phyloP scores from a whole-genome alignment of 2,888 invertebrate species.

The Patella depressa region DNA sequence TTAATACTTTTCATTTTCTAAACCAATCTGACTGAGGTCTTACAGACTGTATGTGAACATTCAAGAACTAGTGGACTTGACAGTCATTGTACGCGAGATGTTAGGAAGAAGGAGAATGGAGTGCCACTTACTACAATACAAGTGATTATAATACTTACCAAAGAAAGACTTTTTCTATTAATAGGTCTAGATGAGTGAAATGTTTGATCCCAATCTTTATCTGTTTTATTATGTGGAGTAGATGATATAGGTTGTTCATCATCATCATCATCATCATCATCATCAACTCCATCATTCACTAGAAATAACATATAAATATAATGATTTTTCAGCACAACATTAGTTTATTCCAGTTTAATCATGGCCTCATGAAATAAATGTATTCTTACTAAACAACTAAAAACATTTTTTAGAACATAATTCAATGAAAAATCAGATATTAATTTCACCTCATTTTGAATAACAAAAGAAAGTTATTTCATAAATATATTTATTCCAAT shows the following conservation, averaged over 20 bases:
- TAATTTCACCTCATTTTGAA: neutral
- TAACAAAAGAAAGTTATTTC: too few species aligned
- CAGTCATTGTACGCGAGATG: too few species aligned
- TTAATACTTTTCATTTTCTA: too few species aligned
- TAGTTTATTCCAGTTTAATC: constrained; percentile 6
- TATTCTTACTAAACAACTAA: too few species aligned
- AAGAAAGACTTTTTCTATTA: constrained; percentile 66
- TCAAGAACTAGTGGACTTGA: too few species aligned
- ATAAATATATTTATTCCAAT: too few species aligned
- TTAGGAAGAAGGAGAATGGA: too few species aligned
- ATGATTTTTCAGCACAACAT: neutral
- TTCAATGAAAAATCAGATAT: neutral
- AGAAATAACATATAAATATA: neutral
- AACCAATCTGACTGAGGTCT: too few species aligned
- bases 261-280: constrained; percentile 12
- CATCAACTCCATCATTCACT: constrained; percentile 19
- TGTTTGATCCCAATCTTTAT: constrained; percentile 35
- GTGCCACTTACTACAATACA: too few species aligned
- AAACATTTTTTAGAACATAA: too few species aligned
- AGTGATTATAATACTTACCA: constrained; percentile 57
- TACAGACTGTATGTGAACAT: too few species aligned
- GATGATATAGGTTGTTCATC: neutral
- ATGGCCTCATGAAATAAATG: neutral
- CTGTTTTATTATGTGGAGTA: constrained; percentile 11
- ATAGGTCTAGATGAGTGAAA: constrained; percentile 67